Evolutionary conservation across 2,888 invertebrate species (phyloP).

Genomic region (Luperina testacea): DNA sequence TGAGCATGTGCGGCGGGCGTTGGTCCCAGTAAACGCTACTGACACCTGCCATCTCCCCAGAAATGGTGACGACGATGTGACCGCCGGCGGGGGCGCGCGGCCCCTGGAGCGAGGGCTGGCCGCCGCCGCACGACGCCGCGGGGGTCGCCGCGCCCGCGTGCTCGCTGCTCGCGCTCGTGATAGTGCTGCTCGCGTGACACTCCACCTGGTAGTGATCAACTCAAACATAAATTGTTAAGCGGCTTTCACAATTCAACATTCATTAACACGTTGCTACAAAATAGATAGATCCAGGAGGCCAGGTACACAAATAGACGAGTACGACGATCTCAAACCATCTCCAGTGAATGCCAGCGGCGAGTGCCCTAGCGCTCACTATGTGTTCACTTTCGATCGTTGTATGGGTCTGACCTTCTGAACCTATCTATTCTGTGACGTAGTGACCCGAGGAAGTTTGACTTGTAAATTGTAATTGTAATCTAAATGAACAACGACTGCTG

Average conservation of each 20-base stretch:
- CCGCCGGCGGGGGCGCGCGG: conserved; percentile 80
- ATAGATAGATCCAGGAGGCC: neutral
- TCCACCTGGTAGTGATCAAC: conserved; percentile 46
- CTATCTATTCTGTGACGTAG: conserved; percentile 22
- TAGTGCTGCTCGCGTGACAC: conserved; percentile 73
- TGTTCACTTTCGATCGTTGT: neutral
- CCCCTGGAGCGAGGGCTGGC: conserved; percentile 84
- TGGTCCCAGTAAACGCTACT: neutral
- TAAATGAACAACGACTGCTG: conserved; percentile 72
- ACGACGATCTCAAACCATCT: neutral
- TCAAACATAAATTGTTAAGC: conserved; percentile 58
- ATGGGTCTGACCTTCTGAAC: neutral
- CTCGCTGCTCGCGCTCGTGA: conserved; percentile 57
- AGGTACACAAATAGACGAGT: neutral
- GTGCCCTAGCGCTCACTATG: too few relatives aligned
- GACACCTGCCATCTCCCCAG: conserved; percentile 62
- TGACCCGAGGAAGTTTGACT: conserved; percentile 51
- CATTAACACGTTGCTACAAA: conserved; percentile 9
- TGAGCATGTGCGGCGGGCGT: neutral
- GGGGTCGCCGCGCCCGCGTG: conserved; percentile 26
- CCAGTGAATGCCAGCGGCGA: neutral
- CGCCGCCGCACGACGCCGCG: conserved; percentile 68
- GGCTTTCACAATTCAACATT: conserved; percentile 37
- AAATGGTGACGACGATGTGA: conserved; percentile 88
- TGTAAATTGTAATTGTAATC: conserved; percentile 67